Evolutionary conservation across 2,797 vertebrate genomes (phyloP), one percentile per base, ranked within the genome.

Genomic region (Artibeus jamaicensis): DNA sequence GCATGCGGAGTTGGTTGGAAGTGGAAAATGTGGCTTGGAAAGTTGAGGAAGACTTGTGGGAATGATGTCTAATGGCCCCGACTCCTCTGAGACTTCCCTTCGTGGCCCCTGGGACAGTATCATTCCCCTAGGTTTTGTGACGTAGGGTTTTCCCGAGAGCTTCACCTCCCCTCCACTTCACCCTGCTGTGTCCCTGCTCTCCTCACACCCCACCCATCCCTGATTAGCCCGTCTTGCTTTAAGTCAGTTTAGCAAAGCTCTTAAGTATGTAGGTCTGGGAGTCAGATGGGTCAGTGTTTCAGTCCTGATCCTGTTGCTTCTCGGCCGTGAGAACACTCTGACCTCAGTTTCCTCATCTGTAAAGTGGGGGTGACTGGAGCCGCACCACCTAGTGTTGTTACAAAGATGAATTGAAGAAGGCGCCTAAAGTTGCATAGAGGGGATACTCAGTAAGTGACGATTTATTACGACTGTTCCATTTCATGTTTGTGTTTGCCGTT

Each of bases 371-470:
- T 37, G 0, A 3, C 6, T 24, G 32, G 3, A 24, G 62, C 76
- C 6, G 3, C 16, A 11, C 19, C 68, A 1, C 32, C 1, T 2
- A 26, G 7, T 10, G 24, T 1, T 4, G 7, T 65, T 16, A 10
- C 0, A 4, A 32, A 37, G 79, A n/a, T 37, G 59, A 59, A 34
- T 0, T 53, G 37, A 29, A 70, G 74, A 71, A 55, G 44, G 34
- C 44, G 37, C 12, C 6, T 39, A 3, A 59, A 44, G 81, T 34
- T n/a, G 42, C 16, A 3, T 14, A 10, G 67, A 42, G 65, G 32
- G 42, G 73, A 22, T 4, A 14, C 50, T 68, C 55, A 16, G 0
- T 57, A 53, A 37, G 1, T 11, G 57, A 65, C 15, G 7, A 42
- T 34, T 46, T 22, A 14, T 9, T 21, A 37, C 26, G 46, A 50